Evolutionary conservation across 2,888 invertebrate species (phyloP), one percentile per base, ranked within the genome.

Genomic region (Cyrtodaria siliqua): DNA sequence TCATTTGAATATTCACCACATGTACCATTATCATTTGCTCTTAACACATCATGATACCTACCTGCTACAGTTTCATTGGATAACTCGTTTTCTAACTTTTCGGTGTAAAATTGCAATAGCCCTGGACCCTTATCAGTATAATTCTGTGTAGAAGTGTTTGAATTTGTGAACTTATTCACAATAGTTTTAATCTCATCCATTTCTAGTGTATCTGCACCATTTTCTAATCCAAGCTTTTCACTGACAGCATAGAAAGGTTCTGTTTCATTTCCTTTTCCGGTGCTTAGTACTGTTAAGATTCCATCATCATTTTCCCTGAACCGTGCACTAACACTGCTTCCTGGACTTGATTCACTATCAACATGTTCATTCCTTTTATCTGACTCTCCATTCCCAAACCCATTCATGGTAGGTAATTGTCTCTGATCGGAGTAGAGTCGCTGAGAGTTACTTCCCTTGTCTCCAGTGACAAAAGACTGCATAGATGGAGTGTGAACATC

Each of bases 401-500:
- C 33, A 33, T 33, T 33, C n/a, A 23, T 26, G 38, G 23, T 23
- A 24, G 38, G 18, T 9, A 14, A 38, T 2, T 42, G 40, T 20
- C 14, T 33, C 3, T n/a, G 42, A 9, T 26, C 20, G n/a, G 18
- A 29, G 38, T 27, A 40, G 50, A 9, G 44, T 42, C 49, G 55
- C 16, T 42, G 55, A 26, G 55, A 69, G 61, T 68, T 59, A 61
- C 57, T 70, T 12, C 67, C 72, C 60, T 61, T 75, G 8, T 78
- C 81, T 29, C 49, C 49, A 9, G 84, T 79, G 14, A 77, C 76
- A 44, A 74, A 63, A 8, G 86, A 88, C 47, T 85, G 82, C 8
- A 86, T 62, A 14, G 88, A 87, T 2, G 84, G 81, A 4, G 85
- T 83, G 47, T 86, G 86, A 18, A 87, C 55, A 68, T 87, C 88